phyloP scores from a whole-genome alignment of 2,797 vertebrate genomes.

The Phalanger gymnotis region DNA sequence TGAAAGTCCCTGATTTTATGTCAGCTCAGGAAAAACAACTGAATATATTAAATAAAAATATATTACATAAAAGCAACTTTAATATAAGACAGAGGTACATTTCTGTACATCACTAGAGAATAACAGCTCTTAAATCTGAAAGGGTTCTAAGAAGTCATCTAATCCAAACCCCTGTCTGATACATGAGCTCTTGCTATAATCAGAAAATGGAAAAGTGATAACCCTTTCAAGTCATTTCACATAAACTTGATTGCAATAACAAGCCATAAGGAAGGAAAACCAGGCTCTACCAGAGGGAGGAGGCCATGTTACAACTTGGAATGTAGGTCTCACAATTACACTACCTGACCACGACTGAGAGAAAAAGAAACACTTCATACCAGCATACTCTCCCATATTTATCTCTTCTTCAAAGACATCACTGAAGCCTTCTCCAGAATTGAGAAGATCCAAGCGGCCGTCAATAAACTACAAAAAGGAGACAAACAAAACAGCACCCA shows the following conservation, averaged over 20 bases:
- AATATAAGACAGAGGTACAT: background rate
- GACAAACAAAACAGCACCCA: conserved; percentile 16
- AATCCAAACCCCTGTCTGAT: background rate
- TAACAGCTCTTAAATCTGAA: background rate
- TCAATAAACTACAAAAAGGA: conserved; percentile 93
- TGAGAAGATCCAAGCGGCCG: conserved; percentile 94
- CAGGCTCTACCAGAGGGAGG: background rate
- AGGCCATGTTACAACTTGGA: background rate
- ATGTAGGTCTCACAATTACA: background rate
- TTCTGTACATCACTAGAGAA: background rate
- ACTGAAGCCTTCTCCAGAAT: conserved; percentile 96
- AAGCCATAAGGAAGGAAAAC: background rate
- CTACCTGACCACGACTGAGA: background rate
- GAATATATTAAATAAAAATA: background rate
- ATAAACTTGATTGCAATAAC: background rate
- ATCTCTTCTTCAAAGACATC: conserved; percentile 99
- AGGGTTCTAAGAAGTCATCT: background rate
- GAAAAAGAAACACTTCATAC: conserved; percentile 80
- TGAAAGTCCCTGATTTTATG: background rate
- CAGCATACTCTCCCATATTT: conserved; percentile 96
- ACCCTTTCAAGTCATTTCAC: background rate
- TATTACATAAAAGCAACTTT: background rate
- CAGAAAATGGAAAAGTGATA: conserved; percentile 15
- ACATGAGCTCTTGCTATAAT: background rate
- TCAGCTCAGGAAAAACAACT: background rate